Percentiles rank a stretch among this genome's conserved stretches.
Evolutionary conservation across 2,113 vertebrate genomes (phyloP).

Genomic region (Ovibos moschatus): DNA sequence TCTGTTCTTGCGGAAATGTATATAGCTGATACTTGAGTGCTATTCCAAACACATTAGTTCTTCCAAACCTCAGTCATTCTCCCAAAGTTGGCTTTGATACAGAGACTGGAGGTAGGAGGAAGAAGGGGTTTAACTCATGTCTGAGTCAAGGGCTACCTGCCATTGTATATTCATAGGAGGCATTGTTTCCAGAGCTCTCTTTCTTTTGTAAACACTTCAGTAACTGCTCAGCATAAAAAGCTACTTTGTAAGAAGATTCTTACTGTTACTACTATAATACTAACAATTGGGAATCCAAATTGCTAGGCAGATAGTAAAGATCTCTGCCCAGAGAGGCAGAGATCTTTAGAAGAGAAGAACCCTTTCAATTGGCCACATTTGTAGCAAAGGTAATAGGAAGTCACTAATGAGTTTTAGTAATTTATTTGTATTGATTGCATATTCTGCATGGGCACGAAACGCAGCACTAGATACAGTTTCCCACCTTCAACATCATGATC

Average conservation of each 20-base stretch:
- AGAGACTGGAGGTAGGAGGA: background rate
- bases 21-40: too few species aligned
- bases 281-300: background rate
- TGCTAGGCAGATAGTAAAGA: too few species aligned
- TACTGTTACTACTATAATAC: background rate
- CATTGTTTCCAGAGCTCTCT: background rate
- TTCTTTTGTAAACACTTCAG: background rate
- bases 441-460: constrained; percentile 26
- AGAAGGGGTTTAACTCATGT: background rate
- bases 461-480: background rate
- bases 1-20: background rate
- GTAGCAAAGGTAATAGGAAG: background rate
- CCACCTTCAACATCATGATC: constrained; percentile 43
- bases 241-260: background rate
- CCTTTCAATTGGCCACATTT: background rate
- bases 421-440: background rate
- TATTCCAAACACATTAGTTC: background rate
- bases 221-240: background rate
- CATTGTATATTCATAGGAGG: background rate
- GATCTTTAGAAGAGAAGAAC: background rate
- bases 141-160: background rate
- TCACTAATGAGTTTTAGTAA: background rate
- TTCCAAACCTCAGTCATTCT: background rate
- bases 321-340: background rate
- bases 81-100: background rate